Evolutionary conservation across 2,888 invertebrate species (phyloP), one percentile per base, ranked within the genome.

Genomic region (Pollenia amentaria): DNA sequence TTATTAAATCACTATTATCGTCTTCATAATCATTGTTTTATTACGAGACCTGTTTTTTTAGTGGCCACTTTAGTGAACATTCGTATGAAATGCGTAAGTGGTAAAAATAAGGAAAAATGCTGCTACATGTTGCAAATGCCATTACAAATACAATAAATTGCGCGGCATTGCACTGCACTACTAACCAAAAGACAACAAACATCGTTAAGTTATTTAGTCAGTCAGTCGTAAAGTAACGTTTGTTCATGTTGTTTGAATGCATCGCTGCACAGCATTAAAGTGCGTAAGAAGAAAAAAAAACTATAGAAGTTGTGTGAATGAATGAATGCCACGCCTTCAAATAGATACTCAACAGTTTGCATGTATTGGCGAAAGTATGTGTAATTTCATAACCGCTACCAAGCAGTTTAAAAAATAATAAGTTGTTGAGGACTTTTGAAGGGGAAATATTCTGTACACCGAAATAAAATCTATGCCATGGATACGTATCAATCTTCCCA

Each of bases 111-210:
- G n/a, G 14, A 73, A 51, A 55, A 70, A 14, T 64, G 53, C 40
- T 42, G 48, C 77, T 78, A 73, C 77, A 78, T 70, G 69, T 73
- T 75, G 53, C 55, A 53, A 16, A 64, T 55, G 16, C 29, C 57
- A 55, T 40, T 40, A 12, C 16, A 18, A 64, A 4, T 64, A 38
- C 64, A 64, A n/a, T 16, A 16, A 12, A 60, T 9, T 55, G 21
- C 6, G 21, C n/a, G 21, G 55, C 18, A 60, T 11, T 73, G n/a
- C 4, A 46, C 11, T 65, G n/a, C 29, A 44, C 40, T 42, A n/a
- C 40, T 42, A 69, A n/a, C 46, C 29, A 60, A 21, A 46, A 67
- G 29, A 69, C 29, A 29, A 29, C 18, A 51, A 2, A 14, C 48
- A 79, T 53, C 16, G 53, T 62, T 44, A 42, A 53, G n/a, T 53